Base-by-base conservation (phyloP, 2,797 vertebrate species). In the Intellagama lesueurii region DNA sequence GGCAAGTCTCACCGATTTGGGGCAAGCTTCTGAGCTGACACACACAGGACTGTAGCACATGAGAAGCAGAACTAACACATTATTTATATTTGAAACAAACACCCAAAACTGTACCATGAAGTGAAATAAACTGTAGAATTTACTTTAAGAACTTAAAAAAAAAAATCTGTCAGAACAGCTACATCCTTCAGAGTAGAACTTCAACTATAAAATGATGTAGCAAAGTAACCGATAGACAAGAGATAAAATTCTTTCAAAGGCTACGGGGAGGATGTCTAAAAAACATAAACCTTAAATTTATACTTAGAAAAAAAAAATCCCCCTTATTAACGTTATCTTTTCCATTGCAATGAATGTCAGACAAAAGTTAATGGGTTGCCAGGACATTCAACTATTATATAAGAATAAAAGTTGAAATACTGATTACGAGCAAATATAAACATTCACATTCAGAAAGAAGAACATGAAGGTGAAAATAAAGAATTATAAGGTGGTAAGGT, bases 51-150 rank as follows among this genome's bases (percentile, higher is more conserved):
- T 66, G 32, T 52, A 81, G n/a, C 24, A 66, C 8, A 64, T 64
- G 60, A 64, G 60, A 64, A 64, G 60, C 60, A 64, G 52, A 64
- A 64, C 60, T 64, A 52, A 24, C 68, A 73, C 80, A 73, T 24
- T 4, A 78, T 14, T 52, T 72, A 49, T 60, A n/a, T 47, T 91
- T 87, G 64, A 52, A 92, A 90, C 19, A 90, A 80, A 91, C 69
- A 93, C 30, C 91, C 92, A 95, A 77, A 90, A 64, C 82, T 81
- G 90, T 83, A 90, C 83, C 88, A 88, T 17, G 47, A 78, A 89
- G 84, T n/a, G 80, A 90, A 92, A 89, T 81, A 49, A 91, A 56
- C 19, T 40, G 3, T 1, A 0, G 4, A 75, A 47, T 64, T 14
- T 44, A 88, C 30, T 12, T 7, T 60, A 22, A 3, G 60, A 9